These are phyloP conservation scores for Mythimna vitellina DNA, from an alignment of 2,888 invertebrate genomes.

Conservation along the genomic window DNA sequence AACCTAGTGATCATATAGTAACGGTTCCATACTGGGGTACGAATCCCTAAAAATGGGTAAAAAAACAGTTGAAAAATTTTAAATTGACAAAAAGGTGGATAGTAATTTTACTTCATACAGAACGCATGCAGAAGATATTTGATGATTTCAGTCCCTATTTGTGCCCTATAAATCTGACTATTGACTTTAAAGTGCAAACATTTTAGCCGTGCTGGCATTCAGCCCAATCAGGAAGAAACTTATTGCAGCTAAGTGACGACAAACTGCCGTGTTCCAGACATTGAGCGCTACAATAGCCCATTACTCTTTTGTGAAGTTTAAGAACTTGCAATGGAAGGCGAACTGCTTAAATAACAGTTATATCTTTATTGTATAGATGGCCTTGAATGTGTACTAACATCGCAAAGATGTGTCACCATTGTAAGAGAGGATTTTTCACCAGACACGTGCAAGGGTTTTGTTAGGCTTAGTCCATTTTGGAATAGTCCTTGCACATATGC, in stretches of 20 bases:
- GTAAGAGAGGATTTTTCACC: neutral
- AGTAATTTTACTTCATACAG: too few species aligned
- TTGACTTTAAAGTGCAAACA: conserved; percentile 8
- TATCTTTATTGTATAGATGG: neutral
- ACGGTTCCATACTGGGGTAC: too few species aligned
- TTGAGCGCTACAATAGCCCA: conserved; percentile 48
- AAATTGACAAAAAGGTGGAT: too few species aligned
- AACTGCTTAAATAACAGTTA: conserved; percentile 20
- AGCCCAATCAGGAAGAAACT: conserved; percentile 10
- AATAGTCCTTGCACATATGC: too few species aligned
- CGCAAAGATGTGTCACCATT: neutral
- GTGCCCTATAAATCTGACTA: neutral
- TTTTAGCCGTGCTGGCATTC: neutral
- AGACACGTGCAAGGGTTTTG: too few species aligned
- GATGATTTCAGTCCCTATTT: neutral
- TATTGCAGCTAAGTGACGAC: conserved; percentile 41
- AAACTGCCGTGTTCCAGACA: conserved; percentile 42
- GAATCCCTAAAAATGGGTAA: too few species aligned
- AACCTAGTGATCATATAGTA: too few species aligned
- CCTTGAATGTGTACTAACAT: conserved; percentile 1
- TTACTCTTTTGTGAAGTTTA: conserved; percentile 51
- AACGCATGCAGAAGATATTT: too few species aligned
- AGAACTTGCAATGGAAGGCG: conserved; percentile 40
- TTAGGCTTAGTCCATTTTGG: too few species aligned
- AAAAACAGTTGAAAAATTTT: too few species aligned